A percentile compares a stretch with the other conserved stretches of the same genome.
Evolutionary conservation across 2,113 vertebrate genomes (phyloP).

Genomic region (Hassar affinis): DNA sequence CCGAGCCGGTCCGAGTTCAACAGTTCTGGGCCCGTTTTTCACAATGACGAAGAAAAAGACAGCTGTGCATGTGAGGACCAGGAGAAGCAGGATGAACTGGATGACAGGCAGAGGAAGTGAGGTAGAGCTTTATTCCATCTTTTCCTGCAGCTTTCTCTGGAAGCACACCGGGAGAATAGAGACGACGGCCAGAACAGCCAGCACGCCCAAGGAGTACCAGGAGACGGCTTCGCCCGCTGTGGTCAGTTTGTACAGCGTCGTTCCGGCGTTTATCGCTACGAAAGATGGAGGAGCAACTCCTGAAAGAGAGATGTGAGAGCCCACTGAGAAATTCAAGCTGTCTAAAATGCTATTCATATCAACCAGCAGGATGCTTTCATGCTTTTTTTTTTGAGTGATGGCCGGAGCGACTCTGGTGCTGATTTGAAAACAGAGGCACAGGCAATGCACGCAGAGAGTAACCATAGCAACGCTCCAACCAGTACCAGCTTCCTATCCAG

Average conservation of each 20-base stretch:
- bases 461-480: not conserved
- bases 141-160: conserved; percentile 93
- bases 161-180: conserved; percentile 93
- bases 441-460: too few relatives aligned
- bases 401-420: not conserved
- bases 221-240: conserved; percentile 97
- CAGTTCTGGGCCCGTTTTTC: conserved; percentile 6
- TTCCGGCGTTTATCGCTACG: conserved; percentile 96
- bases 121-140: conserved; percentile 80
- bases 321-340: not conserved
- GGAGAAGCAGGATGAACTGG: conserved; percentile 66
- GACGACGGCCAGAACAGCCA: conserved; percentile 88
- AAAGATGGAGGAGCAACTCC: conserved; percentile 97
- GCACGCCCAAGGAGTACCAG: conserved; percentile 92
- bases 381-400: not conserved
- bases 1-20: conserved; percentile 20
- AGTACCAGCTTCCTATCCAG: not conserved
- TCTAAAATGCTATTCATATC: conserved; percentile 7
- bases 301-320: conserved; percentile 53
- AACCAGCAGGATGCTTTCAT: not conserved
- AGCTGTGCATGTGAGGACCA: not conserved
- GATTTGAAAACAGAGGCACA: too few relatives aligned
- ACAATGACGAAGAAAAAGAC: not conserved
- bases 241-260: conserved; percentile 94
- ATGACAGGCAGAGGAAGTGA: conserved; percentile 39